phyloP scores from a whole-genome alignment of 2,888 invertebrate genomes.

The Dyspetes luteomarginatus region DNA sequence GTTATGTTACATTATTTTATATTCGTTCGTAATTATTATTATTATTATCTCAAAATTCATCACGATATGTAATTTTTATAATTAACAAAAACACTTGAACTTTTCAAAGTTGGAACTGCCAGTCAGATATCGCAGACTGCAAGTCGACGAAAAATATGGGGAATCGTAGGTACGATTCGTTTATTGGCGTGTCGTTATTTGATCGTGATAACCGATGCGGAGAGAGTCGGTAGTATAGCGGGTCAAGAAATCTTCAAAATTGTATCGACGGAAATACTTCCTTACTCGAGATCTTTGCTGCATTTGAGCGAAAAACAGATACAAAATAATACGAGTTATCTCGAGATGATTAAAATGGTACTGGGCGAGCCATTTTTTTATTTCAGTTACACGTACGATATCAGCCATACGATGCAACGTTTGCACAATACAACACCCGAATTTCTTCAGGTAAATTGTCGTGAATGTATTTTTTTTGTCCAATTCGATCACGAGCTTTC shows the following conservation, averaged over 20 bases:
- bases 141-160: slow-evolving; percentile 90
- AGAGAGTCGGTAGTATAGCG: slow-evolving; percentile 91
- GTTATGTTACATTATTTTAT: neutral
- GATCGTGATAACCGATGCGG: slow-evolving; percentile 93
- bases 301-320: slow-evolving; percentile 94
- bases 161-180: slow-evolving; percentile 93
- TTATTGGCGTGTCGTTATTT: slow-evolving; percentile 94
- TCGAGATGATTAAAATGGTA: slow-evolving; percentile 93
- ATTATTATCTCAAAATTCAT: too few relatives aligned
- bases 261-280: slow-evolving; percentile 92
- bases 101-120: slow-evolving; percentile 79
- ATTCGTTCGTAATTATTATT: neutral
- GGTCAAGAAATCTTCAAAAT: slow-evolving; percentile 92
- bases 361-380: slow-evolving; percentile 94
- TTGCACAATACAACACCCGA: slow-evolving; percentile 93
- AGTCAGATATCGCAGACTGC: slow-evolving; percentile 87
- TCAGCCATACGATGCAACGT: slow-evolving; percentile 96
- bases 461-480: slow-evolving; percentile 8
- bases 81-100: neutral
- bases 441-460: slow-evolving; percentile 87
- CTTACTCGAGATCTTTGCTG: slow-evolving; percentile 92
- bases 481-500: too few relatives aligned
- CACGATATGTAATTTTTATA: neutral
- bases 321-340: slow-evolving; percentile 92
- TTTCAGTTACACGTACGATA: slow-evolving; percentile 96